Percentiles rank a stretch among this genome's conserved stretches.
phyloP scores from a whole-genome alignment of 2,113 vertebrate genomes.

The Micronycteris hirsuta region DNA sequence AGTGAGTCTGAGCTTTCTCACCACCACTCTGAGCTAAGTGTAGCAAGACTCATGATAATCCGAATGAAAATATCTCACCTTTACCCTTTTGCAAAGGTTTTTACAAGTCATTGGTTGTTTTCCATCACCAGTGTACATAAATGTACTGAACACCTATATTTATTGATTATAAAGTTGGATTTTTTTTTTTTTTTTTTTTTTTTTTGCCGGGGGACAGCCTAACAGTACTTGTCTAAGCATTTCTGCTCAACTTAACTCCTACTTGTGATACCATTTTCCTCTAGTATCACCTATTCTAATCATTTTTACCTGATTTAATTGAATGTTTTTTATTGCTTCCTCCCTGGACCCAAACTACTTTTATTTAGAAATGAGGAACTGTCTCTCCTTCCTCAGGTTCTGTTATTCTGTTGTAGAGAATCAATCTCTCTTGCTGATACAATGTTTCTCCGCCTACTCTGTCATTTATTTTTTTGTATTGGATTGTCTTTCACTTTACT shows the following conservation, averaged over 20 bases:
- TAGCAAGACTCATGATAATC: background rate
- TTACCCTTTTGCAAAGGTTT: background rate
- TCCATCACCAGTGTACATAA: background rate
- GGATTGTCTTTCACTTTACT: constrained; percentile 44
- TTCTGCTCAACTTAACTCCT: background rate
- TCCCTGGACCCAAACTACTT: background rate
- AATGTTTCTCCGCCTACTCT: constrained; percentile 33
- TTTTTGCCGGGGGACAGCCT: background rate
- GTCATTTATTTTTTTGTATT: constrained; percentile 43
- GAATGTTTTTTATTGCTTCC: constrained; percentile 22
- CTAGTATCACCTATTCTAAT: background rate
- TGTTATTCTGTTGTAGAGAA: constrained; percentile 33
- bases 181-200: too few relatives aligned
- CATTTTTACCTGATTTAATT: constrained; percentile 30
- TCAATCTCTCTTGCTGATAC: constrained; percentile 43
- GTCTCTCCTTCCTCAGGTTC: background rate
- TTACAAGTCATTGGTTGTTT: background rate
- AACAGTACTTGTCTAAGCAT: background rate
- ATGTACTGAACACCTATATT: background rate
- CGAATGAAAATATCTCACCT: background rate
- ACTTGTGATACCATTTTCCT: background rate
- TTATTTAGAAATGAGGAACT: background rate
- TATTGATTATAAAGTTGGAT: background rate
- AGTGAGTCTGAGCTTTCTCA: too few relatives aligned
- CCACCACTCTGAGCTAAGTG: background rate